phyloP scores from a whole-genome alignment of 1,140 invertebrate species.

The Scaptomyza graminum region DNA sequence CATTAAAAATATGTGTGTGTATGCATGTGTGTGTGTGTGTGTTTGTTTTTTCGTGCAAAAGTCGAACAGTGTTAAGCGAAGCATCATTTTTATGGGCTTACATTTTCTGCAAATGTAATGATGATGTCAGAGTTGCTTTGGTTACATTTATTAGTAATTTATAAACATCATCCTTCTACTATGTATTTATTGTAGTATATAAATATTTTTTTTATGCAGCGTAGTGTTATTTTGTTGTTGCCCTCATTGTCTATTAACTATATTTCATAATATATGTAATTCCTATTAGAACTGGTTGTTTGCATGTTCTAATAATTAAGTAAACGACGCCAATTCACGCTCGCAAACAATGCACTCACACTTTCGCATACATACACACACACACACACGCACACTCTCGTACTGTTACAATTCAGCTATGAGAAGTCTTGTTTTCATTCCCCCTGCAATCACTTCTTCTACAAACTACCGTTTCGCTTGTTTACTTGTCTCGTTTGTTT shows the following conservation, averaged over 20 bases:
- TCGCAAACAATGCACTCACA: slow-evolving; percentile 15
- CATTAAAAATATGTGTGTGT: slow-evolving; percentile 30
- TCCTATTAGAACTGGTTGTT: slow-evolving; percentile 74
- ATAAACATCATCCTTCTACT: neutral
- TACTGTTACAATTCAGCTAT: slow-evolving; percentile 53
- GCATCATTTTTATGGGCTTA: slow-evolving; percentile 6
- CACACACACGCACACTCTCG: slow-evolving; percentile 20
- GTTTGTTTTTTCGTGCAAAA: slow-evolving; percentile 10
- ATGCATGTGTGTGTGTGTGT: slow-evolving; percentile 11
- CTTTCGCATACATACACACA: slow-evolving; percentile 17
- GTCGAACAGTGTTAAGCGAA: slow-evolving; percentile 38
- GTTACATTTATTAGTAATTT: neutral
- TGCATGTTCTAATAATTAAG: slow-evolving; percentile 74
- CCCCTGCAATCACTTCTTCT: slow-evolving; percentile 9
- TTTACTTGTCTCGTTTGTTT: slow-evolving; percentile 60
- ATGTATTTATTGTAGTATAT: neutral
- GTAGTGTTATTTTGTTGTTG: slow-evolving; percentile 17
- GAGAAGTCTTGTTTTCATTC: slow-evolving; percentile 30
- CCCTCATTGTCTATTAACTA: slow-evolving; percentile 5
- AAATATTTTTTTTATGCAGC: neutral
- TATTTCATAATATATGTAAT: slow-evolving; percentile 71
- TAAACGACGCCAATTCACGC: slow-evolving; percentile 59
- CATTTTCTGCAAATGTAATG: slow-evolving; percentile 14
- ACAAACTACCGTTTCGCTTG: slow-evolving; percentile 69
- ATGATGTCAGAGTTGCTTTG: slow-evolving; percentile 26